Evolutionary conservation across 1,140 invertebrate genomes (phyloP), one percentile per base, ranked within the genome.

Genomic region (Artemia franciscana): DNA sequence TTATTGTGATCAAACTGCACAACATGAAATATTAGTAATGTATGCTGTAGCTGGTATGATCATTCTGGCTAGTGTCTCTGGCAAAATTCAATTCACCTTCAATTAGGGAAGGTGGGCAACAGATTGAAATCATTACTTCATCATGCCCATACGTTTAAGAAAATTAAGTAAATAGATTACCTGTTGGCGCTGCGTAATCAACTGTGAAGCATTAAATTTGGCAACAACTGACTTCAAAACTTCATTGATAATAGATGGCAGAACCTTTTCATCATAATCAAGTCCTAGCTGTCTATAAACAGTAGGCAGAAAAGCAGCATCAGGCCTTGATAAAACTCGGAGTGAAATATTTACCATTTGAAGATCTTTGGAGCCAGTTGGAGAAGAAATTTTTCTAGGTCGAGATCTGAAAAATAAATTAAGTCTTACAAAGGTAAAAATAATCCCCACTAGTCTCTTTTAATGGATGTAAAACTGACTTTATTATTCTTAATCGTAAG

Each of bases 321-420:
- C 88, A 1, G 95, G 95, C 62, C 95, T 79, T 4, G 92, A 93
- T 24, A 98, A 77, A 21, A 98, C 94, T 78, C 95, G 78, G 56
- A 99, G 75, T 4, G 91, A 91, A 72, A 99, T 98, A 69, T 98
- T 98, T 1, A 99, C 92, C 92, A 97, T 99, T 76, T 99, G 95
- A 67, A 99, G 82, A 78, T 99, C 94, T 78, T 98, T 98, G 25
- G 90, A 95, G 63, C 94, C 95, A 57, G 95, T 98, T 5, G 94
- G 93, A 5, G 94, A 97, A 4, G 91, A 87, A 68, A 98, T 89
- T 75, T 95, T 96, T 66, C 91, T 82, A 56, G 95, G 95, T 67
- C 90, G 79, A 7, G 91, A 90, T 64, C 78, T 78, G 62, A 26
- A 51, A 26, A 5, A 60, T n/a, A n/a, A n/a, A n/a, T n/a, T n/a